Base-by-base conservation (phyloP, 2,113 vertebrate genomes). In the Gnathonemus echidnorhynchus region DNA sequence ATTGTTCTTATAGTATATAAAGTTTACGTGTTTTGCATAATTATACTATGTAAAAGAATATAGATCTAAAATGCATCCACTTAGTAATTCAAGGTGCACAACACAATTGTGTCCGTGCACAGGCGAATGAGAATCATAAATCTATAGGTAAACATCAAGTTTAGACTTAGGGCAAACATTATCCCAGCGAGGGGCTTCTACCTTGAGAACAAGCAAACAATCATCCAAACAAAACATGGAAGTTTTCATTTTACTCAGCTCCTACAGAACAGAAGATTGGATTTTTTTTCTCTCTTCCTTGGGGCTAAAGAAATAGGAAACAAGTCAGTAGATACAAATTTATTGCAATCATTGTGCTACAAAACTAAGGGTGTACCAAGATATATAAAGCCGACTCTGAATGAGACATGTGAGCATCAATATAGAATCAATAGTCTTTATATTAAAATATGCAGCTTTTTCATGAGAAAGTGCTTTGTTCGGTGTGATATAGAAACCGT, bases 91-190 rank as follows among this genome's bases (percentile, higher is more conserved):
- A 80, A 42, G 74, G 74, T 80, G 31, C 74, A 42, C 15, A 80
- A 39, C 6, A 17, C 74, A 80, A 42, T 8, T 83, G 62, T 56
- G n/a, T 89, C 66, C 90, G 56, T 89, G 50, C 92, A 90, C 91
- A 91, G 15, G 80, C 87, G 24, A 92, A 93, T 66, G 58, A 13
- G 86, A 93, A 91, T 92, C 91, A 93, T 85, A 93, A 92, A 93
- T 92, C 92, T 91, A 86, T n/a, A n/a, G n/a, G 88, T 93, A 93
- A 93, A 93, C 89, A 92, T 53, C n/a, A 31, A 56, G 91, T 88
- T 91, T 92, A 91, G 91, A 90, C 56, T 90, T 49, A 87, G 31
- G n/a, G 77, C 52, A 80, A 74, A 49, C 89, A 90, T 88, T 66
- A 89, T 89, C 89, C 56, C 15, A 88, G 17, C 42, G 74, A 92